Evolutionary conservation across 2,888 invertebrate genomes (phyloP).

Genomic region (Drosophila dives): DNA sequence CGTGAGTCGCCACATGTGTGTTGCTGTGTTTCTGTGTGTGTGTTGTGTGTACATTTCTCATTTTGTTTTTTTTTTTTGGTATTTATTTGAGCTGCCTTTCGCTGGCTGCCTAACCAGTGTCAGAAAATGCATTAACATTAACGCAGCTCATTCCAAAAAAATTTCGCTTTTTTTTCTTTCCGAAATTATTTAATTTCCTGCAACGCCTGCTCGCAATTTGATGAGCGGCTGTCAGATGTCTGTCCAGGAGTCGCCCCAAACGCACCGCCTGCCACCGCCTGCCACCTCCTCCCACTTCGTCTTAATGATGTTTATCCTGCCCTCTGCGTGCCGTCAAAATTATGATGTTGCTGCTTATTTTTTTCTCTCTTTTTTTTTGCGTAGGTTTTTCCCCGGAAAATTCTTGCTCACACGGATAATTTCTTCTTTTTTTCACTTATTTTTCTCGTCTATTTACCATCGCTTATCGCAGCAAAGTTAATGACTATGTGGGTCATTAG

Average conservation of each 20-base stretch:
- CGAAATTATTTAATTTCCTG: constrained; percentile 79
- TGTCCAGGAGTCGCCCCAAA: constrained; percentile 16
- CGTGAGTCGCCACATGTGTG: constrained; percentile 5
- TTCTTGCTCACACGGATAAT: constrained; percentile 50
- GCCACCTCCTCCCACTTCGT: not conserved
- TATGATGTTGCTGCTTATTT: constrained; percentile 46
- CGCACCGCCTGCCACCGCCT: not conserved
- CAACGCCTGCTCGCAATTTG: constrained; percentile 76
- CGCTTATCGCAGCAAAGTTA: constrained; percentile 73
- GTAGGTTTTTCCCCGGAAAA: constrained; percentile 24
- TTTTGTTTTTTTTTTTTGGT: constrained; percentile 29
- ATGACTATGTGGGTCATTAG: constrained; percentile 78
- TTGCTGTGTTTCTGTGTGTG: constrained; percentile 9
- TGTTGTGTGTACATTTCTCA: constrained; percentile 37
- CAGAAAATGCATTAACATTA: constrained; percentile 74
- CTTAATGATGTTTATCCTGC: constrained; percentile 46
- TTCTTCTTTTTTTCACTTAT: constrained; percentile 30
- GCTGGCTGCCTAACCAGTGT: constrained; percentile 21
- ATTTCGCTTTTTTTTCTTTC: constrained; percentile 16
- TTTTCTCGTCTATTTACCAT: constrained; percentile 35
- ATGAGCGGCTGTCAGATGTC: constrained; percentile 68
- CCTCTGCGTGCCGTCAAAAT: constrained; percentile 42
- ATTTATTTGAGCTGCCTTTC: constrained; percentile 23
- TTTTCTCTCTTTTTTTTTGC: not conserved
- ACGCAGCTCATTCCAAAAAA: constrained; percentile 38